Base-by-base conservation (phyloP, 2,888 invertebrate species). In the Rhimphoctona megacephalus region DNA sequence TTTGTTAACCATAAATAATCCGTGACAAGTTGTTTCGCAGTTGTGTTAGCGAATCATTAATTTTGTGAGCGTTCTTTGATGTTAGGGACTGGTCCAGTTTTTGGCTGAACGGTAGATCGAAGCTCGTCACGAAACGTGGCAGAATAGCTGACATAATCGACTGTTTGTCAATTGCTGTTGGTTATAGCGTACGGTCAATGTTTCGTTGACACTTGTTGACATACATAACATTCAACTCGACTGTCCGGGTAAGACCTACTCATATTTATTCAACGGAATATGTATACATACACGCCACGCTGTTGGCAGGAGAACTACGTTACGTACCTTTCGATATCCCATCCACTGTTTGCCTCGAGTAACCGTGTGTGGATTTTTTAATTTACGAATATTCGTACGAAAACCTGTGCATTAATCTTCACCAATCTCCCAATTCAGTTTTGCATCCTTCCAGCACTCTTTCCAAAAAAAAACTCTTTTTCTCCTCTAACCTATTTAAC, bases 111-210 rank as follows among this genome's bases (percentile, higher is more conserved):
- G 25, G 22, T 46, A 33, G 14, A 77, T 69, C 46, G 52, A 66
- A 30, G 61, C 17, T n/a, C 33, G 36, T 22, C 46, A 36, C 25
- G 30, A 36, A 52, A n/a, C 22, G 64, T n/a, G 43, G 22, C 49
- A 57, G 54, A 70, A 43, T 69, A 61, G 70, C 70, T 54, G 54
- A 77, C 76, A 43, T 43, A 85, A 77, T 72, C 70, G 70, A 72
- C 33, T 72, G 49, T 85, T 81, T 85, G 66, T 52, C 80, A 54
- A 72, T 46, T 46, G 54, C 54, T 54, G 76, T 22, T 81, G 72
- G 81, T 85, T 85, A 77, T 77, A 81, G 61, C 85, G 67, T 64
- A 76, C 25, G 57, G 64, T 39, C 52, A 52, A 85, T 72, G 81
- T 85, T 85, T 81, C 74, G n/a, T 70, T 33, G 64, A 46, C 76